Evolutionary conservation across 2,113 vertebrate species (phyloP).

Genomic region (Onychostoma macrolepis): DNA sequence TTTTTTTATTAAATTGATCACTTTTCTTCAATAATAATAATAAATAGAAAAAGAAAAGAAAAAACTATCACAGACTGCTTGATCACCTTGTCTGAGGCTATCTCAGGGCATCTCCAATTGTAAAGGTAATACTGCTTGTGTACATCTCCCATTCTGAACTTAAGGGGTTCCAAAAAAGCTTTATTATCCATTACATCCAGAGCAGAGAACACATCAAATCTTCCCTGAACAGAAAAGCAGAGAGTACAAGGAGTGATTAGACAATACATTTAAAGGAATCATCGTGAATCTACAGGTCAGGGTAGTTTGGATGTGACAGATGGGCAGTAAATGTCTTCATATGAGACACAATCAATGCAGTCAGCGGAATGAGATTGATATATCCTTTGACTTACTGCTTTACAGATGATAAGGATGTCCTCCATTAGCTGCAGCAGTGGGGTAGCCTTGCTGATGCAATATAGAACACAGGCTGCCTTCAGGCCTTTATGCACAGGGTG

Average conservation of each 20-base stretch:
- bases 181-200: conserved; percentile 93
- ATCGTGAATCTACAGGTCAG: neutral
- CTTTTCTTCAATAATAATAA: neutral
- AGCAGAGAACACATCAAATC: conserved; percentile 90
- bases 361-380: neutral
- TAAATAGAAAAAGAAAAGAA: neutral
- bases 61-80: neutral
- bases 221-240: conserved; percentile 76
- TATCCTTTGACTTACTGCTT: conserved; percentile 78
- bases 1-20: neutral
- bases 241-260: neutral
- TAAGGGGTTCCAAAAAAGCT: conserved; percentile 91
- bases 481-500: conserved; percentile 87
- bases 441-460: conserved; percentile 81
- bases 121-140: conserved; percentile 95
- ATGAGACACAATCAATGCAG: neutral
- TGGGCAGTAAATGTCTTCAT: neutral
- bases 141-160: conserved; percentile 85
- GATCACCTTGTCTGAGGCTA: conserved; percentile 89
- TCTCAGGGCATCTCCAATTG: conserved; percentile 95
- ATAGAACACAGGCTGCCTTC: conserved; percentile 88
- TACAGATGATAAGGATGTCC: conserved; percentile 88
- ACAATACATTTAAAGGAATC: neutral
- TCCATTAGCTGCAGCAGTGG: conserved; percentile 87
- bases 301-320: neutral